Evolutionary conservation across 2,113 vertebrate genomes (phyloP).

Genomic region (Corythornis cristatus): DNA sequence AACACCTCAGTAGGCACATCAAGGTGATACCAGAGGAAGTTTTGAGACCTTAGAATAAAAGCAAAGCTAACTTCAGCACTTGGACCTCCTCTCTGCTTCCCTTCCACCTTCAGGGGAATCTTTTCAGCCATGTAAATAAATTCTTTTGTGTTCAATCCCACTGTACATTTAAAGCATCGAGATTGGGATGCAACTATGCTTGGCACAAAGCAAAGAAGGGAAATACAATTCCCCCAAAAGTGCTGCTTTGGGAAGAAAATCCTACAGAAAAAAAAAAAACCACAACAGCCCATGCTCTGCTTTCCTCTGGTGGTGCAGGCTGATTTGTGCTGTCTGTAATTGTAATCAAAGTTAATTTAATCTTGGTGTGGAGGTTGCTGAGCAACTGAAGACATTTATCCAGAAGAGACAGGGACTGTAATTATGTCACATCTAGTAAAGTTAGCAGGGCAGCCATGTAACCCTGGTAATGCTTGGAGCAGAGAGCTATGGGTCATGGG

Average conservation of each 20-base stretch:
- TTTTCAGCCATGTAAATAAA: neutral
- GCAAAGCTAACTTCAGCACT: neutral
- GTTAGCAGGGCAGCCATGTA: neutral
- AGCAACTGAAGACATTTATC: constrained; percentile 64
- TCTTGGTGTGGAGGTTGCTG: constrained; percentile 62
- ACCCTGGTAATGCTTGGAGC: neutral
- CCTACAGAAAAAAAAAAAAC: neutral
- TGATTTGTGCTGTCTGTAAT: constrained; percentile 54
- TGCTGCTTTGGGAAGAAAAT: neutral
- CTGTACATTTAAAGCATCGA: rapidly evolving
- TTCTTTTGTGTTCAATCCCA: neutral
- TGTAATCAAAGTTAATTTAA: constrained; percentile 73
- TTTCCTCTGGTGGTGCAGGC: constrained; percentile 5
- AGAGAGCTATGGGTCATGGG: neutral
- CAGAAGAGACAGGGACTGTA: constrained; percentile 25
- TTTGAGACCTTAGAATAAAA: too few relatives aligned
- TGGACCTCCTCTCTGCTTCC: neutral
- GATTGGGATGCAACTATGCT: neutral
- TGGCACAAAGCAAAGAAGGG: neutral
- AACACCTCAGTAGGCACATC: neutral
- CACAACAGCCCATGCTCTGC: neutral
- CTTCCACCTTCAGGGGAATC: neutral
- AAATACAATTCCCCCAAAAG: neutral
- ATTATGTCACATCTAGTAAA: constrained; percentile 9
- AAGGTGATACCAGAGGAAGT: neutral